Conservation (phyloP, 1,140 invertebrate species). For the Oppia nitens region DNA sequence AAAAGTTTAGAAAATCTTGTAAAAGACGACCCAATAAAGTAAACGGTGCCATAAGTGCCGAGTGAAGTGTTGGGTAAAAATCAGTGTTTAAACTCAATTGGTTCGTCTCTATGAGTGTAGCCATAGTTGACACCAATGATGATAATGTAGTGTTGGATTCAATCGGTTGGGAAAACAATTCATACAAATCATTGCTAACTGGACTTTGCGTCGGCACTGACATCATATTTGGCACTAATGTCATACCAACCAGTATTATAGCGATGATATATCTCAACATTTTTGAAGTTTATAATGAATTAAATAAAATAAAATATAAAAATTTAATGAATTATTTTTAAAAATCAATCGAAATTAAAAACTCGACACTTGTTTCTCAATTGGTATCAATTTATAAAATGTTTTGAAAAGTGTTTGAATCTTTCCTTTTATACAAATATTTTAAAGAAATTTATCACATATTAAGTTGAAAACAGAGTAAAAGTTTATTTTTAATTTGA, state of each 20-base stretch:
- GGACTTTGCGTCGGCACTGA: not conserved
- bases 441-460: no score
- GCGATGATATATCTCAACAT: no score
- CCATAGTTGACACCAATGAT: not conserved
- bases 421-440: no score
- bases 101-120: not conserved
- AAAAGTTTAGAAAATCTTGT: not conserved
- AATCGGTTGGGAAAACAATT: not conserved
- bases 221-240: not conserved
- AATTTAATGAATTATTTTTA: not conserved
- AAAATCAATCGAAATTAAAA: no score
- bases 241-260: no score
- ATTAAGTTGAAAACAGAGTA: no score
- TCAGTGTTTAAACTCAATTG: not conserved
- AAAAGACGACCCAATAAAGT: not conserved
- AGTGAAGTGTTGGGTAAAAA: not conserved
- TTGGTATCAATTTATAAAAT: no score
- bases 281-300: no score
- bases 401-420: no score
- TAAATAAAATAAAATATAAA: not conserved
- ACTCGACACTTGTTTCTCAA: no score
- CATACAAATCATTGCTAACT: not conserved
- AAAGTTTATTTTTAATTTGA: no score
- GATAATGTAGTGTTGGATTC: not conserved
- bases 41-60: not conserved